Evolutionary conservation across 2,797 vertebrate species (phyloP), one percentile per base, ranked within the genome.

Genomic region (Phalloptychus januarius): DNA sequence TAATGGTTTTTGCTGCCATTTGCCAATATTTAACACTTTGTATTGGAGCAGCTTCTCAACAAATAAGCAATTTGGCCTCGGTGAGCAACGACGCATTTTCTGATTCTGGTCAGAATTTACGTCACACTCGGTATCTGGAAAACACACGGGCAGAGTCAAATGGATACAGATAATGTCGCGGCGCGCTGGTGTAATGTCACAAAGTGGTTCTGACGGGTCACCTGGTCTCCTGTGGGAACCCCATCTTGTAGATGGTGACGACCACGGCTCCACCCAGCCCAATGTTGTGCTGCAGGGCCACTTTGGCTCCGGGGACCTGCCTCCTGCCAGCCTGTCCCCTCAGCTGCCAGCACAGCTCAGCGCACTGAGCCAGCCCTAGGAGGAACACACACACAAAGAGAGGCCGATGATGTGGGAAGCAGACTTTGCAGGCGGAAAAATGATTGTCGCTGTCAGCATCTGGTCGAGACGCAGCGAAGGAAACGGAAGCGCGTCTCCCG

Each of bases 321-420:
- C 98, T 94, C 86, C 79, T 94, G 80, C 92, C 97, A 5, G 98
- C 98, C 94, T 95, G 96, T 5, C 97, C 97, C 77, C 98, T 91
- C 77, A 99, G 96, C 94, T 99, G 98, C 98, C 98, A 99, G 96
- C 98, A 99, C 77, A 99, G 96, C 93, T 99, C 98, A 0, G 96
- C 96, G 91, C 98, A 99, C 95, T 99, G 98, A 82, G 97, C 98
- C 95, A 99, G 96, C 89, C 98, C 98, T 99, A 91, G 79, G 74
- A 81, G 95, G 33, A 33, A 36, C 36, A 15, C 6, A 4, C 13
- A 54, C 18, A 28, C 0, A 10, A 25, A 46, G 25, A 61, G 7
- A 7, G 42, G n/a, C 38, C n/a, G 65, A 67, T 33, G 28, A 20
- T 15, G 15, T 61, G 76, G 46, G 15, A 18, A 56, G 8, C 33